Evolutionary conservation across 2,888 invertebrate species (phyloP).

Genomic region (Pachymerium ferrugineum): DNA sequence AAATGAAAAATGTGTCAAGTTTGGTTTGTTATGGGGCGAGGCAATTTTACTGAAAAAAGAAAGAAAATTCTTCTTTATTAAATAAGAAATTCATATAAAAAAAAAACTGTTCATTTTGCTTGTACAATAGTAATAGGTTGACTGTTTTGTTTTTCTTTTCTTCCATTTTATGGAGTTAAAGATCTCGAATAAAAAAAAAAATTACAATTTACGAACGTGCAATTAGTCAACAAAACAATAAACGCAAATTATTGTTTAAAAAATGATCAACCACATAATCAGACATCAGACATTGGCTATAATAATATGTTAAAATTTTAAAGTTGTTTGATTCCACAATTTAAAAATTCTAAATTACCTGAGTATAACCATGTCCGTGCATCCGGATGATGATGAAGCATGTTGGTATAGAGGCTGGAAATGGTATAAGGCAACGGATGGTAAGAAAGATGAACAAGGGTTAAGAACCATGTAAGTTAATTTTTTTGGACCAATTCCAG

Average conservation of each 20-base stretch:
- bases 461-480: not conserved
- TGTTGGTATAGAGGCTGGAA: not conserved
- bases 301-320: no score
- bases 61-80: not conserved
- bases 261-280: no score
- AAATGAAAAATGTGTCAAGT: not conserved
- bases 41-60: not conserved
- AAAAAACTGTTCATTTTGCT: not conserved
- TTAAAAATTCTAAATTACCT: not conserved
- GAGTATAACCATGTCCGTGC: not conserved
- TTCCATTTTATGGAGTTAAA: not conserved
- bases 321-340: no score
- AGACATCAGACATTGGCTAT: no score
- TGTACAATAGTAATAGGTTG: not conserved
- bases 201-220: no score
- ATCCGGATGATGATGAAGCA: not conserved
- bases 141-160: not conserved
- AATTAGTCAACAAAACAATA: no score
- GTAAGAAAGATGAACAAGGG: not conserved
- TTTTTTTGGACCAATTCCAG: not conserved
- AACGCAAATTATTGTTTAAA: not conserved
- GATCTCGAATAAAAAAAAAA: not conserved
- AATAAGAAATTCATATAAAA: not conserved
- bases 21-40: not conserved
- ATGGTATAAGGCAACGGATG: not conserved